phyloP scores from a whole-genome alignment of 1,140 invertebrate species.

The Melitaea cinxia region DNA sequence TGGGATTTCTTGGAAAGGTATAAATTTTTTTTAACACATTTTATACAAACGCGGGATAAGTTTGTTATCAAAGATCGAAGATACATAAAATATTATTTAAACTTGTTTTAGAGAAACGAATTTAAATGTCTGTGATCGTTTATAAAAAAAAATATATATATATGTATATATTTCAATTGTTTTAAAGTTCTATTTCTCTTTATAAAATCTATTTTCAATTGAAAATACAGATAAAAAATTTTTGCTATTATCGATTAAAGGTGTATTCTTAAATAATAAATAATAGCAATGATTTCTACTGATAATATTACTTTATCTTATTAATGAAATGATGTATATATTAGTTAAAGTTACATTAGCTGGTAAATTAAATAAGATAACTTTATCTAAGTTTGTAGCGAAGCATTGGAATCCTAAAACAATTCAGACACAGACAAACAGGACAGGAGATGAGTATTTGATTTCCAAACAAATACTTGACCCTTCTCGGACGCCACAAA shows the following conservation, averaged over 20 bases:
- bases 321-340: background rate
- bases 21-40: background rate
- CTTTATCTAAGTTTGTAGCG: constrained; percentile 31
- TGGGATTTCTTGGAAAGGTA: background rate
- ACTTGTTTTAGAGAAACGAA: too few relatives aligned
- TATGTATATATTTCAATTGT: too few relatives aligned
- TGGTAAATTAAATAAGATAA: constrained; percentile 22
- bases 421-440: constrained; percentile 33
- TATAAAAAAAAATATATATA: too few relatives aligned
- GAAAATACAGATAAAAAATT: too few relatives aligned
- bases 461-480: constrained; percentile 42
- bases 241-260: too few relatives aligned
- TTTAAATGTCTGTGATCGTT: too few relatives aligned
- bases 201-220: too few relatives aligned
- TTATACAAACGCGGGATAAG: background rate
- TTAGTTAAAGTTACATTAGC: constrained; percentile 3
- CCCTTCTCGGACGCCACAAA: constrained; percentile 42
- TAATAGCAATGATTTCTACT: too few relatives aligned
- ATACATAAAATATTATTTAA: too few relatives aligned
- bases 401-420: constrained; percentile 34
- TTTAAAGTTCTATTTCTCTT: too few relatives aligned
- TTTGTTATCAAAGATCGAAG: background rate
- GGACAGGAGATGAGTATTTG: constrained; percentile 36
- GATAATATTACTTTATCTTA: too few relatives aligned
- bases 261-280: too few relatives aligned